Base-by-base conservation (phyloP, 2,113 vertebrate species). In the Urocitellus parryii region DNA sequence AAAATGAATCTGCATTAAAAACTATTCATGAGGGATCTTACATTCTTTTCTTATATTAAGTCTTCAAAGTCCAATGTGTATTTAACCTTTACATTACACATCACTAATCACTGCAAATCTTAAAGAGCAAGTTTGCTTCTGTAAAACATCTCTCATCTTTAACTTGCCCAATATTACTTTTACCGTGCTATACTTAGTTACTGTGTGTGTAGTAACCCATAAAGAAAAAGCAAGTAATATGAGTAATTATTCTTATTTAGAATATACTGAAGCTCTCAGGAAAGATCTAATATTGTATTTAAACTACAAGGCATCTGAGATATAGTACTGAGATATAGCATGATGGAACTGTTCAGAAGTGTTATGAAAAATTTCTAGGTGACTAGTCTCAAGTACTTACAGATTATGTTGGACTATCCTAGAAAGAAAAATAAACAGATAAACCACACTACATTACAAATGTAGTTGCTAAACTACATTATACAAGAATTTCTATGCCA, bases 301-400 rank as follows among this genome's bases (percentile, higher is more conserved):
- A 84, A 83, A 56, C 45, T 37, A 42, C 39, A 81, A 53, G 61
- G 48, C 51, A 68, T 58, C 37, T 53, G 34, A 95, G 37, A 90
- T 68, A 3, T 32, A 74, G 34, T 48, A 51, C 58, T 18, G 20
- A 58, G 56, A 58, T 24, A 58, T 0, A 72, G 48, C 58, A 17
- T 2, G 5, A 74, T 76, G 20, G 58, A 51, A 76, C 14, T 56
- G 37, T 1, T 70, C 48, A 68, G 2, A 78, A 56, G 65, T 67
- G 77, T 29, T 88, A 84, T 4, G 42, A 90, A 89, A 84, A 74
- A 56, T 86, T 82, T 61, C 24, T 39, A 87, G 13, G 65, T 58
- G 39, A 90, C 17, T 51, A 63, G 39, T 81, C 61, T 96, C 34
- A 90, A 53, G 32, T 67, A 70, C 34, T 92, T 95, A 84, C 2